Evolutionary conservation across 1,140 invertebrate species (phyloP), one percentile per base, ranked within the genome.

Genomic region (Caenorhabditis tropicalis): DNA sequence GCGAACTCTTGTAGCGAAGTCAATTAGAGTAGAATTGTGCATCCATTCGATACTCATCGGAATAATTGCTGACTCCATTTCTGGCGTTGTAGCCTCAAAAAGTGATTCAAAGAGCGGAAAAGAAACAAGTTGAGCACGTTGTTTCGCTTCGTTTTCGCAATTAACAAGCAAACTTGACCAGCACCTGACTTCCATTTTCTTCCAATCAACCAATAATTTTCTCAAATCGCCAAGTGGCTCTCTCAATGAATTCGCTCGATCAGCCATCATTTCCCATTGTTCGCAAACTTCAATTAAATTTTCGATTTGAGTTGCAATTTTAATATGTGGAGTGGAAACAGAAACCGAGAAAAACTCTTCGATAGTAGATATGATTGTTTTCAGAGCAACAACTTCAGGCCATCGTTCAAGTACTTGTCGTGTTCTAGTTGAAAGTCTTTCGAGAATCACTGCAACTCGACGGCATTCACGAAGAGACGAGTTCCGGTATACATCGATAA

Each of bases 351-450:
- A 65, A 49, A 91, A 91, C 1, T 33, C 53, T 15, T 87, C 60
- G 39, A 91, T 84, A 4, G 79, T 27, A 0, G 36, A 48, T 94
- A 83, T 56, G 92, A 95, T 94, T 91, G 95, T 94, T 88, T 94
- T 93, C 0, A 98, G 91, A 0, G 94, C 94, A 0, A 96, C 82
- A 58, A 58, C 81, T 58, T 84, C 82, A 15, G 82, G 82, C 82
- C 82, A 84, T 84, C 74, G 33, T 29, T 84, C 82, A 12, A 56
- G 31, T 6, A 84, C 48, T 36, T 79, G 46, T 39, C 33, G 19
- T 56, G 82, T 96, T 93, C 98, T 95, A 84, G 96, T 95, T 0
- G 96, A 95, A 95, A 96, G 98, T 88, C 96, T 94, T 2, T 93
- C 89, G 21, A 96, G 91, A n/a, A 98, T 91, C 49, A 94, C 92